Conservation (phyloP, 2,113 vertebrate genomes). For the Macheiramphus alcinus region DNA sequence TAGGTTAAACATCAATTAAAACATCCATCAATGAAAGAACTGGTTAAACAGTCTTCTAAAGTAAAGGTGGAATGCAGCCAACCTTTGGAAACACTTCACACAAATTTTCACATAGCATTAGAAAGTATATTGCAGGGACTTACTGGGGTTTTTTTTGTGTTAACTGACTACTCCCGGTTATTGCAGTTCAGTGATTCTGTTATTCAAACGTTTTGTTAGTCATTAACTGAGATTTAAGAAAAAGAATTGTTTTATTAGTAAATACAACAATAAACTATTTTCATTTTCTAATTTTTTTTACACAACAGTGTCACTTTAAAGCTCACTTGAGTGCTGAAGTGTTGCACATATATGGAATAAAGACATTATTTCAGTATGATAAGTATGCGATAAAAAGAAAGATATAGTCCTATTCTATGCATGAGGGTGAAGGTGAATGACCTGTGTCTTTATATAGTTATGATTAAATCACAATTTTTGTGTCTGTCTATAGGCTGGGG, state of each 20-base stretch:
- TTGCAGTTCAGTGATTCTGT: background rate
- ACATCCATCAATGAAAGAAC: background rate
- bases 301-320: background rate
- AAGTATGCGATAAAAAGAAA: background rate
- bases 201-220: background rate
- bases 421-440: background rate
- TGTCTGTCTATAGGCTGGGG: background rate
- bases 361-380: background rate
- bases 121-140: background rate
- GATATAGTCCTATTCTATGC: background rate
- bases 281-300: background rate
- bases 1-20: background rate
- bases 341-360: background rate
- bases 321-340: background rate
- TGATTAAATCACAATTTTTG: background rate
- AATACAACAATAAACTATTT: background rate
- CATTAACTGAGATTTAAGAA: background rate
- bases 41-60: background rate
- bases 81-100: background rate
- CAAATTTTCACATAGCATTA: background rate
- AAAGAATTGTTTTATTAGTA: background rate
- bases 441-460: background rate
- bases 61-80: background rate
- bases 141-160: background rate
- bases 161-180: background rate